Conservation (phyloP, 2,888 invertebrate species). For the Drosophila kanekoi region DNA sequence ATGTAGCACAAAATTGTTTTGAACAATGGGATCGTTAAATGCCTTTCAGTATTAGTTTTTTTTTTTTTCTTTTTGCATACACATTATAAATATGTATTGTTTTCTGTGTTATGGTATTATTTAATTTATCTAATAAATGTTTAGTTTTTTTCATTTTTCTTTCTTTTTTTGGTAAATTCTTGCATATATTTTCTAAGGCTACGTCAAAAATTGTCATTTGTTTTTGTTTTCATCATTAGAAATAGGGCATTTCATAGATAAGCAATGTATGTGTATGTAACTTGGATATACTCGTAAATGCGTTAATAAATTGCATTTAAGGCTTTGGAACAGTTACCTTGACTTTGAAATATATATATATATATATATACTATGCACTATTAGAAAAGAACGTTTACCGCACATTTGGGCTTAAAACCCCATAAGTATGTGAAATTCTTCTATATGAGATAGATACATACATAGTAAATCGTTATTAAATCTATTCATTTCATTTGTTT, state of each 20-base stretch:
- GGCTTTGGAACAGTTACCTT: conserved; percentile 63
- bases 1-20: conserved; percentile 1
- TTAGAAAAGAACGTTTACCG: conserved; percentile 37
- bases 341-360: conserved; percentile 19
- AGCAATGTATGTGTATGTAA: conserved; percentile 35
- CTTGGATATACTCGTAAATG: conserved; percentile 58
- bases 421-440: conserved; percentile 26
- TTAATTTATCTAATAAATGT: conserved; percentile 6
- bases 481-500: conserved; percentile 24
- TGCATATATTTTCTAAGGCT: conserved; percentile 63
- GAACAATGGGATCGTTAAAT: conserved; percentile 54
- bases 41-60: conserved; percentile 48
- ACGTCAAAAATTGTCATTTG: conserved; percentile 63
- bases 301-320: conserved; percentile 62
- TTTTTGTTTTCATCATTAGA: conserved; percentile 24
- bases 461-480: conserved; percentile 16
- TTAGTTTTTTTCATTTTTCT: conserved; percentile 11
- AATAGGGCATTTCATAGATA: conserved; percentile 23
- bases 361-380: conserved; percentile 17
- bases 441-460: conserved; percentile 8
- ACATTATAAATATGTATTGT: conserved; percentile 23
- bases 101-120: conserved; percentile 6
- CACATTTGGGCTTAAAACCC: conserved; percentile 33
- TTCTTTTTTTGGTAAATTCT: conserved; percentile 38
- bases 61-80: no score